phyloP scores from a whole-genome alignment of 1,140 invertebrate species.

The Papilio dardanus region DNA sequence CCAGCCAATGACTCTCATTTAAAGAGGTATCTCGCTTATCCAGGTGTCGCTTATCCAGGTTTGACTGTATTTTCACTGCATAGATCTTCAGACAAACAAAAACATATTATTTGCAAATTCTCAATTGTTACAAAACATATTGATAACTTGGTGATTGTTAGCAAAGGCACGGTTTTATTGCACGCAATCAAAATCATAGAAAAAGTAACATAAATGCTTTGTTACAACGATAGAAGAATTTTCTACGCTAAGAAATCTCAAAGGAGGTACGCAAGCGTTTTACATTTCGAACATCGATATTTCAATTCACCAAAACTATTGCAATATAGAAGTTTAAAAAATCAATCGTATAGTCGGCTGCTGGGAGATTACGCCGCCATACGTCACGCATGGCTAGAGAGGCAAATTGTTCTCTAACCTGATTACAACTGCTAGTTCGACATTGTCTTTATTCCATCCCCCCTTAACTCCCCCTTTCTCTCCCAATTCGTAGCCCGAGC shows the following conservation, averaged over 20 bases:
- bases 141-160: too few species aligned
- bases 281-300: background rate
- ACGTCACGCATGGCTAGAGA: slow-evolving; percentile 73
- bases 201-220: background rate
- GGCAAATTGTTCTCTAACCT: slow-evolving; percentile 80
- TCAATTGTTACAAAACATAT: too few species aligned
- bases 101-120: too few species aligned
- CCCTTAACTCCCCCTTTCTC: slow-evolving; percentile 31
- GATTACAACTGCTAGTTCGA: slow-evolving; percentile 79
- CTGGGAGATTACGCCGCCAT: slow-evolving; percentile 67
- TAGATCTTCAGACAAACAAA: too few species aligned
- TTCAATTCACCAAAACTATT: slow-evolving; percentile 17
- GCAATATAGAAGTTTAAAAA: slow-evolving; percentile 49
- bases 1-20: too few species aligned
- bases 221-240: background rate
- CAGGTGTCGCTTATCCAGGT: too few species aligned
- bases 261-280: slow-evolving; percentile 17
- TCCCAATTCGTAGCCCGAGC: slow-evolving; percentile 16
- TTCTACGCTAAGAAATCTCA: slow-evolving; percentile 14
- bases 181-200: background rate
- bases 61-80: too few species aligned
- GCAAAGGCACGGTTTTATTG: background rate
- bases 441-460: slow-evolving; percentile 71
- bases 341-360: slow-evolving; percentile 54
- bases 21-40: too few species aligned